phyloP scores from a whole-genome alignment of 30 jellyfish, hydroid and myxozoan species.

The Cassiopea xamachana region DNA sequence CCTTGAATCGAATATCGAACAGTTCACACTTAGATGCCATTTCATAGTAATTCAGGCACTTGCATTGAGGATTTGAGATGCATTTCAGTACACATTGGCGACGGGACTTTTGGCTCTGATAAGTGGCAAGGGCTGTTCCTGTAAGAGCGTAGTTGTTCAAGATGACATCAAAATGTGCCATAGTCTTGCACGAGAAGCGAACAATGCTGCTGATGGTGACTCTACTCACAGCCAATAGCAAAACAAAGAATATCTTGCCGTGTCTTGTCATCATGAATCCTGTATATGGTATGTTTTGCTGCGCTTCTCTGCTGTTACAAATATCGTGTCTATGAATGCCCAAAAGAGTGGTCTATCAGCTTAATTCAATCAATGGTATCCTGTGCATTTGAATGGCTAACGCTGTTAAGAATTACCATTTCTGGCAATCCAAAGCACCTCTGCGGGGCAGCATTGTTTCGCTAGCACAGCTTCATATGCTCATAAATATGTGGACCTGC shows the following conservation, averaged over 20 bases:
- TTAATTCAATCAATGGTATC: too few species aligned
- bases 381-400: too few species aligned
- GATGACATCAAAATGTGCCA: constrained; percentile 35
- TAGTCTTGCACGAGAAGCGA: constrained; percentile 23
- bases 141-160: constrained; percentile 7
- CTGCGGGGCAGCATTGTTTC: too few species aligned
- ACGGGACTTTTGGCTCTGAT: neutral
- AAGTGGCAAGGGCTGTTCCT: neutral
- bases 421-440: too few species aligned
- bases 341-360: too few species aligned
- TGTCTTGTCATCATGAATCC: neutral
- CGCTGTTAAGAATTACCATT: too few species aligned
- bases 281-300: neutral
- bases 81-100: constrained; percentile 44
- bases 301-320: too few species aligned
- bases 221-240: neutral
- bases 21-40: constrained; percentile 23
- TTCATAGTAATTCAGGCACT: constrained; percentile 18
- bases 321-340: too few species aligned
- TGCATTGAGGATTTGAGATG: constrained; percentile 29
- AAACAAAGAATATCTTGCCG: neutral
- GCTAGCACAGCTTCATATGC: too few species aligned
- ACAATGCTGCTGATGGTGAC: neutral
- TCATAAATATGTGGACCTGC: too few species aligned
- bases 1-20: neutral